Base-by-base conservation (phyloP, 2,797 vertebrate genomes). In the Onychomys arenicola region DNA sequence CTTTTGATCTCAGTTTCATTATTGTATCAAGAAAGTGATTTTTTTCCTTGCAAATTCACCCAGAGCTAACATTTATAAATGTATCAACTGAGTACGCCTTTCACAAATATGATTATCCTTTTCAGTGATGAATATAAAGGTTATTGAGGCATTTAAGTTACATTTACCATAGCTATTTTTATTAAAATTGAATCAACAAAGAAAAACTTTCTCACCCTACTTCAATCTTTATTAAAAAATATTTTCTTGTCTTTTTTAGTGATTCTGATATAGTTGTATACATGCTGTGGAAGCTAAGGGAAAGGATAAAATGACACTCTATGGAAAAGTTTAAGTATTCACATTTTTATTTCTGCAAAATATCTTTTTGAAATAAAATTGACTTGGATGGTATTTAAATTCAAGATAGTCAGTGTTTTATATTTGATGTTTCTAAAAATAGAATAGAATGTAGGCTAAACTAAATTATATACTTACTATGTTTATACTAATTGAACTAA, bases 71-170 rank as follows among this genome's bases (percentile, higher is more conserved):
- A 16, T 85, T 93, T 82, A 82, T 90, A 69, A 55, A 77, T 40
- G 3, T 46, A 19, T 80, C 6, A 77, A 73, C 90, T 95, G 52
- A 98, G 96, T 95, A 52, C 2, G 75, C 96, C 73, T 96, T 97
- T 88, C 69, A 59, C 93, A 96, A 96, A 63, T 97, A 40, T 6
- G 55, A 77, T 73, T 96, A 94, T 76, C 43, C 25, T 91, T 96
- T 93, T 93, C 93, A 81, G 40, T 49, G 9, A 75, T 43, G 40
- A 63, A 52, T 82, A 63, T 81, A 86, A 95, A 75, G 77, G 0
- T 67, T 55, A 7, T 83, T 92, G n/a, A 73, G 59, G 88, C 21
- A 90, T 65, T 97, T 95, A 95, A 96, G 52, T 12, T 78, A 21
- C 32, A 75, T 85, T 94, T 85, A 21, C 76, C 13, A 82, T 43